Percentiles rank a stretch among this genome's conserved stretches.
Evolutionary conservation across 2,797 vertebrate genomes (phyloP).

Genomic region (Melopsittacus undulatus): DNA sequence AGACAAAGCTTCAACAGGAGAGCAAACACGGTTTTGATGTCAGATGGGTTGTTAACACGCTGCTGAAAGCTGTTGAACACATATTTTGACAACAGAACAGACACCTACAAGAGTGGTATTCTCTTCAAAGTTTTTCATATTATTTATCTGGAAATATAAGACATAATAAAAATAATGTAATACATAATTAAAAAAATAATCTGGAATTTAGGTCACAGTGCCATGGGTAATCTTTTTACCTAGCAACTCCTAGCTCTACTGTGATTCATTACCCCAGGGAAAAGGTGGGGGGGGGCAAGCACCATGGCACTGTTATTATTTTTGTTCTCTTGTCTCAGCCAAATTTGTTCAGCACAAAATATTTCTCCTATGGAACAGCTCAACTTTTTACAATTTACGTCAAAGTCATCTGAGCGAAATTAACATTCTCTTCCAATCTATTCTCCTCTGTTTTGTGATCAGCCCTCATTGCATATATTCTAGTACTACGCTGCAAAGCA

Average conservation of each 20-base stretch:
- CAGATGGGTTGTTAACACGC: constrained; percentile 54
- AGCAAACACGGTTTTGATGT: constrained; percentile 20
- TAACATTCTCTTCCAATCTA: background rate
- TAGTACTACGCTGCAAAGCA: background rate
- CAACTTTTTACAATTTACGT: background rate
- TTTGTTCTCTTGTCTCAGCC: background rate
- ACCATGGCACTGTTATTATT: background rate
- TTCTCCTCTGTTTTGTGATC: background rate
- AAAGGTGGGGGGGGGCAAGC: background rate
- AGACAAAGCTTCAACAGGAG: constrained; percentile 17
- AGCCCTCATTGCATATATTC: background rate
- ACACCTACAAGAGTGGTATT: constrained; percentile 5
- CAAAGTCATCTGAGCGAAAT: background rate
- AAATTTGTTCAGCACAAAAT: background rate
- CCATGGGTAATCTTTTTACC: background rate
- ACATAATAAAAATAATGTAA: background rate
- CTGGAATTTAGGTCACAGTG: background rate
- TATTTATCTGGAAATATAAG: constrained; percentile 9
- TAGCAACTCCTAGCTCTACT: background rate
- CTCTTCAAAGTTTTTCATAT: constrained; percentile 22
- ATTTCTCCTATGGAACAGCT: background rate
- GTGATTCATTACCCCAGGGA: background rate
- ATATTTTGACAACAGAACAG: constrained; percentile 56
- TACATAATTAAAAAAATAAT: background rate
- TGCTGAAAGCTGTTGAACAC: constrained; percentile 48